Base-by-base conservation (phyloP, 2,113 vertebrate species). In the Probosciger aterrimus region DNA sequence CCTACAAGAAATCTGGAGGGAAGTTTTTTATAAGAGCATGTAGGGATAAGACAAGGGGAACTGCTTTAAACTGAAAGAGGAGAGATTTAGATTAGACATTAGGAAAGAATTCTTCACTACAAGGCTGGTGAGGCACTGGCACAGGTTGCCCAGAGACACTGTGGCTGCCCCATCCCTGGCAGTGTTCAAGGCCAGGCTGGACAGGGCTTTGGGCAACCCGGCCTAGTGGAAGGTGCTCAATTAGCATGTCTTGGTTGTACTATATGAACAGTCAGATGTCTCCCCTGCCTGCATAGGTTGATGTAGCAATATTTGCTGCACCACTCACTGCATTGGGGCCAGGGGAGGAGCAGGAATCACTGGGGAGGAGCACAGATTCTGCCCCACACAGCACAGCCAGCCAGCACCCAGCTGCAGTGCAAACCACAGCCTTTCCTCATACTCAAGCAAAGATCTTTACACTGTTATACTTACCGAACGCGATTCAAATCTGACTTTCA, bases 401-500 rank as follows among this genome's bases (percentile, higher is more conserved):
- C 50, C 23, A 79, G 60, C 27, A 33, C 31, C 13, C 50, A n/a
- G 59, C 46, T 47, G 50, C 64, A 14, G 22, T 20, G 63, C 50
- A 35, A 16, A 19, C 28, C 49, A 50, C 68, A 81, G 71, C 46
- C 55, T 47, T 68, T 28, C 14, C 44, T 18, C 30, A 47, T 3
- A 18, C 17, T 57, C 33, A 57, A 2, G 8, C 3, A 4, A 59
- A 20, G 8, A 7, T 57, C 39, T 49, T 47, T 8, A 27, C 9
- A 14, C 37, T 9, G 6, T 71, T 64, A 20, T 59, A 98, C 99
- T 99, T 96, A 99, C 99, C 47, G 98, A 97, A 77, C 41, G 97
- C 0, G 98, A 99, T 53, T 99, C 98, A 98, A 99, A 99, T 97
- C 98, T 98, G 97, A 99, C 95, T 97, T 99, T 99, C 30, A 99